Percentiles rank a stretch among this genome's conserved stretches.
Evolutionary conservation across 2,888 invertebrate genomes (phyloP).

Genomic region (Dastarcus helophoroides): DNA sequence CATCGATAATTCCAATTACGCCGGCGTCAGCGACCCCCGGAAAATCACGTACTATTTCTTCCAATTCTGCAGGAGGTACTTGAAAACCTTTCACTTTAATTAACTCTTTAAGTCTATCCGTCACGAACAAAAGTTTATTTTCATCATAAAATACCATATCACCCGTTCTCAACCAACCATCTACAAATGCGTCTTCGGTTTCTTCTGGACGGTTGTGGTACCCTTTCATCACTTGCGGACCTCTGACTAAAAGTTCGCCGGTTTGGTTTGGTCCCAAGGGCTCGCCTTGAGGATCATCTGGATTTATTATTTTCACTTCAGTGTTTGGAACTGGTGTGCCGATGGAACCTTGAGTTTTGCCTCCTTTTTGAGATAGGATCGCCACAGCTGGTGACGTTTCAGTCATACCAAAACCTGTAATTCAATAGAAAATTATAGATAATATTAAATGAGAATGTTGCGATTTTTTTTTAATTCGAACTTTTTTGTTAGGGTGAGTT

Average conservation of each 20-base stretch:
- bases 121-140: slow-evolving; percentile 52
- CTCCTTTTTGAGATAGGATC: slow-evolving; percentile 23
- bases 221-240: slow-evolving; percentile 73
- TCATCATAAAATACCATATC: slow-evolving; percentile 49
- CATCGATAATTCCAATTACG: slow-evolving; percentile 66
- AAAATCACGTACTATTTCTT: slow-evolving; percentile 58
- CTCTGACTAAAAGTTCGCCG: slow-evolving; percentile 65
- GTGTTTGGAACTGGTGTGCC: slow-evolving; percentile 54
- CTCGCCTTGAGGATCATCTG: slow-evolving; percentile 24
- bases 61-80: slow-evolving; percentile 84
- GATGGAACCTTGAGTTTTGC: slow-evolving; percentile 28
- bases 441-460: too few relatives aligned
- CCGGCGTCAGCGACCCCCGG: slow-evolving; percentile 69
- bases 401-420: slow-evolving; percentile 57
- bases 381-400: slow-evolving; percentile 54
- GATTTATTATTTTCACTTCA: slow-evolving; percentile 49
- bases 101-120: slow-evolving; percentile 69
- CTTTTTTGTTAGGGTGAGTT: too few relatives aligned
- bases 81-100: slow-evolving; percentile 65
- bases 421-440: too few relatives aligned
- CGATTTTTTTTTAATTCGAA: too few relatives aligned
- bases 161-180: slow-evolving; percentile 67
- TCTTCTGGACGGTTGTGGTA: slow-evolving; percentile 67
- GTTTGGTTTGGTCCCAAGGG: slow-evolving; percentile 33
- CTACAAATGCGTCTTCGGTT: slow-evolving; percentile 53